Percentiles rank a stretch among this genome's conserved stretches.
Evolutionary conservation across 1,140 invertebrate species (phyloP).

Genomic region (Ceratina japonica): DNA sequence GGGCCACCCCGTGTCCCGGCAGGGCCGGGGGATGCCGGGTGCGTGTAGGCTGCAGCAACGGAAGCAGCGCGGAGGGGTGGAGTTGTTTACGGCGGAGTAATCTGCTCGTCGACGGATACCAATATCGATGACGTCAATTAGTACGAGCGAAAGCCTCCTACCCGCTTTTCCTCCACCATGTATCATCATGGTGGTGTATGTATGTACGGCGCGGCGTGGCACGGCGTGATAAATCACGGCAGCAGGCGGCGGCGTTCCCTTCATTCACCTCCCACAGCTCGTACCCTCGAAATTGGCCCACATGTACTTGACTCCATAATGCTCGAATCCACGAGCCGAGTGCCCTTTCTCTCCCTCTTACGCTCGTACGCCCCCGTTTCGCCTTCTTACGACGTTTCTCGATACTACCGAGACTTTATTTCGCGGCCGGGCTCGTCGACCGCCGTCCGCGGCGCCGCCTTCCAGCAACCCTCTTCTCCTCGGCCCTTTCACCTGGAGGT

Average conservation of each 20-base stretch:
- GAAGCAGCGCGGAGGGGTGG: slow-evolving; percentile 59
- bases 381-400: background rate
- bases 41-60: slow-evolving; percentile 25
- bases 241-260: slow-evolving; percentile 76
- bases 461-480: background rate
- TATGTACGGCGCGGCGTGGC: slow-evolving; percentile 70
- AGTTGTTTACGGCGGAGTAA: slow-evolving; percentile 79
- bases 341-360: slow-evolving; percentile 17
- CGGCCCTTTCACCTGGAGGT: background rate
- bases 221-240: slow-evolving; percentile 78
- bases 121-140: slow-evolving; percentile 81
- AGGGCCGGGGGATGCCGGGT: slow-evolving; percentile 49
- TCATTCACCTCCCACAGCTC: slow-evolving; percentile 66
- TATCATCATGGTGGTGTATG: slow-evolving; percentile 76
- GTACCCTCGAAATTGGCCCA: slow-evolving; percentile 70
- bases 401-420: slow-evolving; percentile 55
- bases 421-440: slow-evolving; percentile 15
- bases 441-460: background rate
- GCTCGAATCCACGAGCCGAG: slow-evolving; percentile 61
- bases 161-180: slow-evolving; percentile 66
- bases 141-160: slow-evolving; percentile 71
- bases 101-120: slow-evolving; percentile 79
- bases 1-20: slow-evolving; percentile 46
- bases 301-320: slow-evolving; percentile 76
- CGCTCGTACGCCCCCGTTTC: background rate